These are phyloP conservation scores for Lasaia peninsularis DNA, from an alignment of 1,140 invertebrate species.

Conservation along the genomic window DNA sequence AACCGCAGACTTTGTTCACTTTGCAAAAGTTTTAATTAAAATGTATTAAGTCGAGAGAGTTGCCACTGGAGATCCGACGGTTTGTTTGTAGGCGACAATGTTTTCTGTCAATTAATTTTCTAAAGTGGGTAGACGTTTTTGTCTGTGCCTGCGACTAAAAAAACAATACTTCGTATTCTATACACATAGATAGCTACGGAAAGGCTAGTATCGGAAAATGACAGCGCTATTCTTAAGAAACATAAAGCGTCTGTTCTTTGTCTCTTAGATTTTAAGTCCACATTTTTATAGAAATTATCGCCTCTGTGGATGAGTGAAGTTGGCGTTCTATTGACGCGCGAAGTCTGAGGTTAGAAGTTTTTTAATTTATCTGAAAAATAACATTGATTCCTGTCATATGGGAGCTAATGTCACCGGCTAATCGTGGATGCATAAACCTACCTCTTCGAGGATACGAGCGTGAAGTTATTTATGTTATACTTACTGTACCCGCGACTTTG, in stretches of 20 bases:
- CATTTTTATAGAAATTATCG: neutral
- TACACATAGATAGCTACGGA: neutral
- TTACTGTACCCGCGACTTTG: too few species aligned
- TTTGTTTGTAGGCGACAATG: conserved; percentile 53
- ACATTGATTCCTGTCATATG: too few species aligned
- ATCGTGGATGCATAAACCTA: too few species aligned
- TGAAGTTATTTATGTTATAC: too few species aligned
- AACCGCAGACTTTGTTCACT: conserved; percentile 40
- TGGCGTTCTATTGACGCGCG: too few species aligned
- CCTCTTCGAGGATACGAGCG: too few species aligned
- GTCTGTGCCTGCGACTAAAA: conserved; percentile 40
- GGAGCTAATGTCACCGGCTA: too few species aligned
- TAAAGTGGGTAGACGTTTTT: conserved; percentile 45
- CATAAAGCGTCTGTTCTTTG: neutral
- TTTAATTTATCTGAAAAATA: too few species aligned
- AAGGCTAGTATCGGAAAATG: neutral
- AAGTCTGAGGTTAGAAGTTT: too few species aligned
- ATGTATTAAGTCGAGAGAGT: conserved; percentile 50
- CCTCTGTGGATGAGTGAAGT: too few species aligned
- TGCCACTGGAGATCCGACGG: conserved; percentile 46
- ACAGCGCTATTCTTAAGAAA: neutral
- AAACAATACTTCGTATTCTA: conserved; percentile 48
- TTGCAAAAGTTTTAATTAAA: conserved; percentile 71
- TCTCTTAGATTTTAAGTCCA: neutral
- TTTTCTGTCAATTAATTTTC: conserved; percentile 62